Conservation (phyloP, 2,797 vertebrate genomes). For the Xenopus petersii region DNA sequence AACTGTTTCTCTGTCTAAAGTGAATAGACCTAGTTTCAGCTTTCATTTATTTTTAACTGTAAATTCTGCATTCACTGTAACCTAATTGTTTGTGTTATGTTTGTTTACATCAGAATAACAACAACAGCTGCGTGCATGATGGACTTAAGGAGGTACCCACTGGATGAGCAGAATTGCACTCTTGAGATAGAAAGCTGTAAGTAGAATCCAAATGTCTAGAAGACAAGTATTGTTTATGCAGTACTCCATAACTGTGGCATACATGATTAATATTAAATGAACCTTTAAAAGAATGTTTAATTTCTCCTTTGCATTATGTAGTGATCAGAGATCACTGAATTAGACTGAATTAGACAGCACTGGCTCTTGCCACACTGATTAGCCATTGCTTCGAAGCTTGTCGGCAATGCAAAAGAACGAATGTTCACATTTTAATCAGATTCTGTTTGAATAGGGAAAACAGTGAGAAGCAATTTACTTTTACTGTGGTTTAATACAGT, state of each 20-base stretch:
- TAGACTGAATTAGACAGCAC: slow-evolving; percentile 13
- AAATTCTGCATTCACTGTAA: neutral
- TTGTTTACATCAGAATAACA: slow-evolving; percentile 82
- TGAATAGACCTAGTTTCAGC: no score
- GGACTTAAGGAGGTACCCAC: slow-evolving; percentile 93
- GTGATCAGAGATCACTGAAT: slow-evolving; percentile 8
- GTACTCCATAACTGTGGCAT: neutral
- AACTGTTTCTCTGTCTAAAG: no score
- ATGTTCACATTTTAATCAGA: slow-evolving; percentile 50
- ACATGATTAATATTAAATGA: slow-evolving; percentile 2
- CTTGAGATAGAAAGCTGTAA: slow-evolving; percentile 98
- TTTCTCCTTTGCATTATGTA: slow-evolving; percentile 21
- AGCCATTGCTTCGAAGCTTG: slow-evolving; percentile 48
- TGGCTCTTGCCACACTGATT: slow-evolving; percentile 47
- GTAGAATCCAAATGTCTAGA: slow-evolving; percentile 57
- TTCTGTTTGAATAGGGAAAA: slow-evolving; percentile 52
- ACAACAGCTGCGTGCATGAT: slow-evolving; percentile 98
- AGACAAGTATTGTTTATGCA: slow-evolving; percentile 1
- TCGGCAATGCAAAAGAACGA: slow-evolving; percentile 48
- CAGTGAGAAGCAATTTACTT: slow-evolving; percentile 53
- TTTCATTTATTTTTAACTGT: no score
- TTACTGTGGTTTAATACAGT: slow-evolving; percentile 49
- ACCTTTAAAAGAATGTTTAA: neutral
- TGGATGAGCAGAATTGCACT: slow-evolving; percentile 97
- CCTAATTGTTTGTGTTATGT: slow-evolving; percentile 17